phyloP scores from a whole-genome alignment of 2,113 vertebrate genomes.

The Fulica atra region DNA sequence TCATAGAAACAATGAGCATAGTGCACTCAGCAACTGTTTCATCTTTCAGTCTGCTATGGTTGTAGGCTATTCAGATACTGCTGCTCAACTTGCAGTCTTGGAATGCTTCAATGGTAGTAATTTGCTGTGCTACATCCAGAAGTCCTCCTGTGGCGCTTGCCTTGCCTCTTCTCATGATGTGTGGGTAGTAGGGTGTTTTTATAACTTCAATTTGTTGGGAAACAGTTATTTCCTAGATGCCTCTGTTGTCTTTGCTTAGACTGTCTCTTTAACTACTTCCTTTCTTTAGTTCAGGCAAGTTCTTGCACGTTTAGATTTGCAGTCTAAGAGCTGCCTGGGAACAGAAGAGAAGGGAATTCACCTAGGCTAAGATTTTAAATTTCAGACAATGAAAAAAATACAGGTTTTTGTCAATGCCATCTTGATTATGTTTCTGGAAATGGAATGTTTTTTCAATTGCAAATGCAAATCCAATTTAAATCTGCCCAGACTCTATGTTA shows the following conservation, averaged over 20 bases:
- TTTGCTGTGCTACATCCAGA: background rate
- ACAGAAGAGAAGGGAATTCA: background rate
- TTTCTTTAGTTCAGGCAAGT: background rate
- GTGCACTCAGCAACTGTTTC: background rate
- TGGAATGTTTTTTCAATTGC: background rate
- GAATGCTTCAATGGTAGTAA: background rate
- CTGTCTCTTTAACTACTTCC: background rate
- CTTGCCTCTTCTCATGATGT: background rate
- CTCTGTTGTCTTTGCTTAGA: background rate
- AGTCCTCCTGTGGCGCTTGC: background rate
- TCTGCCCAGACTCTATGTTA: background rate
- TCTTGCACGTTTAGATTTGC: background rate
- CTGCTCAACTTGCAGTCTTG: background rate
- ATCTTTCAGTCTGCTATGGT: background rate
- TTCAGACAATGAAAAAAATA: background rate
- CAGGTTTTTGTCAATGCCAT: background rate
- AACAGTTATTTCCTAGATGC: background rate
- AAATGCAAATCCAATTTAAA: background rate
- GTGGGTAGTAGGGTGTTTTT: background rate
- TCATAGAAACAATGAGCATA: background rate
- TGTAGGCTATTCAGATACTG: background rate
- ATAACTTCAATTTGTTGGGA: background rate
- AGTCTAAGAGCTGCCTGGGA: background rate
- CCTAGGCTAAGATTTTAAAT: background rate
- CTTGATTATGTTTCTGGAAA: background rate